phyloP scores from a whole-genome alignment of 2,797 vertebrate species.

The Graptemys geographica region DNA sequence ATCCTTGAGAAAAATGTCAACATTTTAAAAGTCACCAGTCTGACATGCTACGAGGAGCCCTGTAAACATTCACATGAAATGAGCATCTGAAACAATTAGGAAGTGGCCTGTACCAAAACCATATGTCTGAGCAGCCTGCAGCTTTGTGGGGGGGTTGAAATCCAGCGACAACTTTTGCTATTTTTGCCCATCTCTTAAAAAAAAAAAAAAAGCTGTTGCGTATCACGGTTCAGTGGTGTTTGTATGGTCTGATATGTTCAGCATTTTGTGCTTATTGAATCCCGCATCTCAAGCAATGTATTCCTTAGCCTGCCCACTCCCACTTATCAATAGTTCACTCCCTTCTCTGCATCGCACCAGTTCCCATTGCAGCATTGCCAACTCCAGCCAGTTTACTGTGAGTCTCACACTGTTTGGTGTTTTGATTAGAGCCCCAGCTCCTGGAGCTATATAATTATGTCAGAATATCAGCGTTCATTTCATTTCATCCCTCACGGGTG shows the following conservation, averaged over 20 bases:
- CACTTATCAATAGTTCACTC: background rate
- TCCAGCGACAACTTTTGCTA: background rate
- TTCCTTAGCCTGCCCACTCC: background rate
- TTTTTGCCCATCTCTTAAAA: conserved; percentile 6
- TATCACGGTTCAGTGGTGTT: background rate
- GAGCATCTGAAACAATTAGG: background rate
- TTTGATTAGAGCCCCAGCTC: background rate
- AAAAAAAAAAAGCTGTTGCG: background rate
- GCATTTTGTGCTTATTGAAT: background rate
- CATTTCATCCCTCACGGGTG: background rate
- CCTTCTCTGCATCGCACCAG: background rate
- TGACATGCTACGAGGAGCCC: background rate
- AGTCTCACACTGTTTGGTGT: conserved; percentile 5
- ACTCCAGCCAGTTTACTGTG: background rate
- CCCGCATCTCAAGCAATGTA: background rate
- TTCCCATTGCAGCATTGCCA: background rate
- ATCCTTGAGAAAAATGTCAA: background rate
- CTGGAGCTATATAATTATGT: background rate
- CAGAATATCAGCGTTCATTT: background rate
- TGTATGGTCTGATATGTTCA: background rate
- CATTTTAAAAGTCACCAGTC: background rate
- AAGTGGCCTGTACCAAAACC: background rate
- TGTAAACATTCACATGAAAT: background rate
- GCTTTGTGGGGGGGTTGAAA: background rate
- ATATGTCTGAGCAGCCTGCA: background rate